These are phyloP conservation scores for Drosophila gaucha DNA, from an alignment of 2,888 invertebrate genomes.

Conservation along the genomic window DNA sequence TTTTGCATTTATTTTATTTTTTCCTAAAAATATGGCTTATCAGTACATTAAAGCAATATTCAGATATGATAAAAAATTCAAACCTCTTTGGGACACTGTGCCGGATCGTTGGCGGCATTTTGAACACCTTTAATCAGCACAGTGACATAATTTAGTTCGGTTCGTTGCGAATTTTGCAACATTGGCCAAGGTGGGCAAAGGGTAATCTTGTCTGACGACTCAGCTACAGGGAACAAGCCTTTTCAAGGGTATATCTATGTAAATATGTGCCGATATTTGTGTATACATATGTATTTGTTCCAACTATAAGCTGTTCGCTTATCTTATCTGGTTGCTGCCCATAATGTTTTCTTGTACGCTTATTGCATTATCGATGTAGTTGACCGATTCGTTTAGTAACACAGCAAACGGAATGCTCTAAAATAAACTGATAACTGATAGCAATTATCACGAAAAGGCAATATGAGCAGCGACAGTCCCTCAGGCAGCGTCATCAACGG, in stretches of 20 bases:
- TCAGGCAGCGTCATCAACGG: constrained; percentile 3
- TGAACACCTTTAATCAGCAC: not conserved
- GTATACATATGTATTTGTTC: not conserved
- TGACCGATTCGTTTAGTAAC: constrained; percentile 42
- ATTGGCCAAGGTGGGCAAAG: constrained; percentile 24
- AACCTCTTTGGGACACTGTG: constrained; percentile 2
- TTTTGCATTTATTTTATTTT: constrained; percentile 4
- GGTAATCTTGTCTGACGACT: constrained; percentile 12
- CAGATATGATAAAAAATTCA: constrained; percentile 9
- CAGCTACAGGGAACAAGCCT: constrained; percentile 2
- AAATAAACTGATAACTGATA: constrained; percentile 32
- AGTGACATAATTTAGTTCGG: constrained; percentile 14
- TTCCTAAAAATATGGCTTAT: not conserved
- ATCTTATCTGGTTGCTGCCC: constrained; percentile 39
- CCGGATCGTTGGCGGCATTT: not conserved
- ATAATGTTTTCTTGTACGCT: constrained; percentile 36
- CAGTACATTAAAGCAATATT: not conserved
- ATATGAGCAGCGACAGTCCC: too few species aligned
- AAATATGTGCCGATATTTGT: not conserved
- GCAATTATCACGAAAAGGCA: constrained; percentile 3
- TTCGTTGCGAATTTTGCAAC: constrained; percentile 6
- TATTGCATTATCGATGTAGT: constrained; percentile 46
- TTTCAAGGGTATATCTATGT: not conserved
- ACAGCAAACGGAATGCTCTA: constrained; percentile 14
- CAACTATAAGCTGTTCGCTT: constrained; percentile 12